A percentile compares a stretch with the other conserved stretches of the same genome.
phyloP scores from a whole-genome alignment of 2,113 vertebrate genomes.

The Todiramphus saurophagus region DNA sequence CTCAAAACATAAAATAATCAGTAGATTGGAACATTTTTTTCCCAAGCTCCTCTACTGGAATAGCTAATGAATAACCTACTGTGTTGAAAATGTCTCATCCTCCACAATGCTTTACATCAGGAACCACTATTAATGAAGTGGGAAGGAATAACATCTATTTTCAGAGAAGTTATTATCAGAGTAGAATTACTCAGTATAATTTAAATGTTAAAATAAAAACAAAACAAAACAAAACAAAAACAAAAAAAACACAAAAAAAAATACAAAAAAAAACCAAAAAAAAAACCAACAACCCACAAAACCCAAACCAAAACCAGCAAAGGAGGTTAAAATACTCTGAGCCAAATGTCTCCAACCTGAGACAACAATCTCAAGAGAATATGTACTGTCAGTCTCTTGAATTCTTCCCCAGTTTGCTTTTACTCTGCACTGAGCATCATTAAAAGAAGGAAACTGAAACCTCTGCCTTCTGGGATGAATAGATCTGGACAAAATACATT shows the following conservation, averaged over 20 bases:
- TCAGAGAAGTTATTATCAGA: constrained; percentile 23
- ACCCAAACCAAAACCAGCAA: background rate
- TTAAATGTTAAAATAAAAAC: constrained; percentile 12
- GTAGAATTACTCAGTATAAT: background rate
- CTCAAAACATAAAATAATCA: constrained; percentile 40
- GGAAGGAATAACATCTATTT: background rate
- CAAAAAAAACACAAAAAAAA: background rate
- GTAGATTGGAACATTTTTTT: constrained; percentile 1
- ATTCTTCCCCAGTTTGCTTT: background rate
- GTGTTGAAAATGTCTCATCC: constrained; percentile 20
- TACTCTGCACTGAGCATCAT: background rate
- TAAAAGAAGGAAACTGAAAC: constrained; percentile 6
- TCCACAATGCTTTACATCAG: constrained; percentile 22
- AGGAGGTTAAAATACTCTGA: constrained; percentile 10
- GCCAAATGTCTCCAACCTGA: background rate
- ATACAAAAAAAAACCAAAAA: background rate
- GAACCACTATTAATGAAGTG: constrained; percentile 30
- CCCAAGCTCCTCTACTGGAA: background rate
- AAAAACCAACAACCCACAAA: background rate
- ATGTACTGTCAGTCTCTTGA: background rate
- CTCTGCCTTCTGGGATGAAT: background rate
- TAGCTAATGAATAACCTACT: constrained; percentile 50
- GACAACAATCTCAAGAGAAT: constrained; percentile 11
- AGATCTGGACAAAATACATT: constrained; percentile 1
- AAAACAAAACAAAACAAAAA: too few relatives aligned